Conservation (phyloP, 2,888 invertebrate genomes). For the Heliconius ethilla region DNA sequence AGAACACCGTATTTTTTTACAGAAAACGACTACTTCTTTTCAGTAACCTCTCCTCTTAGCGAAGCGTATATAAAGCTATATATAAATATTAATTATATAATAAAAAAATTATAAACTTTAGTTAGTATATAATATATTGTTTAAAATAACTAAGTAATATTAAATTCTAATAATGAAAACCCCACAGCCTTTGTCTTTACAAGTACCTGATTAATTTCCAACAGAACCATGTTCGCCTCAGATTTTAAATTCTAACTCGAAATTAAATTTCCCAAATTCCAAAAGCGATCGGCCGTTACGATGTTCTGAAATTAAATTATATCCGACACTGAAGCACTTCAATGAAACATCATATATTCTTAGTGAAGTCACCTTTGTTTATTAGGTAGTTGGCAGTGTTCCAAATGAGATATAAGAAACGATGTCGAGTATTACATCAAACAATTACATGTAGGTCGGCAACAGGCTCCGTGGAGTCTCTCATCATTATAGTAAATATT, state of each 20-base stretch:
- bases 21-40: constrained; percentile 46
- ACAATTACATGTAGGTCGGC: constrained; percentile 30
- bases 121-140: constrained; percentile 19
- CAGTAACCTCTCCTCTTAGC: constrained; percentile 48
- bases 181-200: constrained; percentile 64
- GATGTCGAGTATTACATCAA: constrained; percentile 32
- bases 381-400: constrained; percentile 32
- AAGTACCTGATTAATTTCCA: constrained; percentile 77
- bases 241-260: constrained; percentile 56
- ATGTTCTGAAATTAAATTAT: constrained; percentile 78
- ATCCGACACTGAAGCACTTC: constrained; percentile 50
- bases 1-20: constrained; percentile 13
- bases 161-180: constrained; percentile 49
- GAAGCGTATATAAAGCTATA: constrained; percentile 55
- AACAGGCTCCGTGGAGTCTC: constrained; percentile 27
- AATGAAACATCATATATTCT: constrained; percentile 17
- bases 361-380: constrained; percentile 29
- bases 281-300: constrained; percentile 71
- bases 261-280: constrained; percentile 71
- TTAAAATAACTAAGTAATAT: constrained; percentile 27
- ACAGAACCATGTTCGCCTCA: constrained; percentile 74
- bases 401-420: constrained; percentile 34
- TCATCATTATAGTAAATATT: not conserved
- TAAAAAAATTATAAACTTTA: constrained; percentile 40
- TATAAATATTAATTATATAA: constrained; percentile 30